phyloP scores from a whole-genome alignment of 2,113 vertebrate genomes.

The Elachura formosa region DNA sequence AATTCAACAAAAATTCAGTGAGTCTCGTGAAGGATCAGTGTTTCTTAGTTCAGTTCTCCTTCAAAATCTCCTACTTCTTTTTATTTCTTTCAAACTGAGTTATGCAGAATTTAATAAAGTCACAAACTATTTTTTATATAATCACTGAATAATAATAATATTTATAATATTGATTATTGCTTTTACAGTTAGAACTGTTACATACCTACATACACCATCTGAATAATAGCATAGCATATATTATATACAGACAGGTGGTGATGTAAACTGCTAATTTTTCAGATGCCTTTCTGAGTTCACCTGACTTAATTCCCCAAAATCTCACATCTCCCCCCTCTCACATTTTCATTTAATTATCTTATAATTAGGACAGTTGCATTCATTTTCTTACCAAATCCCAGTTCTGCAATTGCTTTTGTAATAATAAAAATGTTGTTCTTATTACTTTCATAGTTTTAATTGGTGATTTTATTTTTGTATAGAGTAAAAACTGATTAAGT shows the following conservation, averaged over 20 bases:
- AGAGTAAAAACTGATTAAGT: neutral
- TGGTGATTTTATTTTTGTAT: neutral
- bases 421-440: neutral
- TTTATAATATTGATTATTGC: neutral
- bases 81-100: neutral
- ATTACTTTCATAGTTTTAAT: neutral
- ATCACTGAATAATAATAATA: neutral
- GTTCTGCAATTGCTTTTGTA: neutral
- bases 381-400: neutral
- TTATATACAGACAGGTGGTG: neutral
- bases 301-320: neutral
- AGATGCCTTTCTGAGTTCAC: neutral
- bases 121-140: neutral
- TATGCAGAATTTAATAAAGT: neutral
- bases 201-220: neutral
- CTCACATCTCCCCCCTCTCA: neutral
- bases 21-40: neutral
- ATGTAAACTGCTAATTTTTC: neutral
- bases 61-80: neutral
- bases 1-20: neutral
- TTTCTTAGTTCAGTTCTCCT: neutral
- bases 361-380: neutral
- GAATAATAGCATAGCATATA: neutral
- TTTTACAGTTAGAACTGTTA: neutral
- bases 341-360: neutral